Base-by-base conservation (phyloP, 2,113 vertebrate genomes). In the Polypterus senegalus region DNA sequence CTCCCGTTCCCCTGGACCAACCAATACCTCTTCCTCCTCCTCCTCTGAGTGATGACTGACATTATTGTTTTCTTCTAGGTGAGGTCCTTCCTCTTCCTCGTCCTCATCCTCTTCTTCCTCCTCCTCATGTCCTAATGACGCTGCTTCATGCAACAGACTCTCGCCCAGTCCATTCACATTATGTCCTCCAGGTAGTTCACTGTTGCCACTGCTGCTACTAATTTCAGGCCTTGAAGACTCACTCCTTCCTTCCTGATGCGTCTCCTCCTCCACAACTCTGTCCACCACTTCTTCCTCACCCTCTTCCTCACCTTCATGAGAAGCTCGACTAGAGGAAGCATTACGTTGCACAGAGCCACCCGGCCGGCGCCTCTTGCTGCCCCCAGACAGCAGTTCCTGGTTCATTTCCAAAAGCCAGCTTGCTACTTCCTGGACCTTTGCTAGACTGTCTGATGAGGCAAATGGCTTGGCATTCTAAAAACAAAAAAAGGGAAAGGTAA, bases 401-500 rank as follows among this genome's bases (percentile, higher is more conserved):
- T 99, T 99, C 96, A 99, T 99, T 94, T 99, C 96, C 94, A 99
- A 99, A 94, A 98, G 93, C 96, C 96, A 98, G 96, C 93, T 99
- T 99, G 96, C 96, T 89, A 98, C 94, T 91, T 99, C 94, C 89
- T 98, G 96, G 76, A 99, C 95, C 89, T 97, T 99, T 82, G 88
- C 93, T 94, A 99, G 89, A 90, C 94, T 97, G 87, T 94, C 93
- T 88, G 93, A 97, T 78, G 94, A 95, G 77, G 91, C 86, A 89
- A 97, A 95, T 76, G 86, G 76, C 86, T 97, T 97, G 91, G 89
- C 92, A 97, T 96, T 93, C 96, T 99, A 81, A 46, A 72, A 55
- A 71, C 57, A 66, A 9, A 70, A 65, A 58, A 51, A 51, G 54
- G 56, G 43, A 2, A 54, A 3, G 27, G 27, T 27, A 8, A 6